Percentiles rank a stretch among this genome's conserved stretches.
Conservation (phyloP, 2,113 vertebrate genomes). For the Nematolebias whitei region DNA sequence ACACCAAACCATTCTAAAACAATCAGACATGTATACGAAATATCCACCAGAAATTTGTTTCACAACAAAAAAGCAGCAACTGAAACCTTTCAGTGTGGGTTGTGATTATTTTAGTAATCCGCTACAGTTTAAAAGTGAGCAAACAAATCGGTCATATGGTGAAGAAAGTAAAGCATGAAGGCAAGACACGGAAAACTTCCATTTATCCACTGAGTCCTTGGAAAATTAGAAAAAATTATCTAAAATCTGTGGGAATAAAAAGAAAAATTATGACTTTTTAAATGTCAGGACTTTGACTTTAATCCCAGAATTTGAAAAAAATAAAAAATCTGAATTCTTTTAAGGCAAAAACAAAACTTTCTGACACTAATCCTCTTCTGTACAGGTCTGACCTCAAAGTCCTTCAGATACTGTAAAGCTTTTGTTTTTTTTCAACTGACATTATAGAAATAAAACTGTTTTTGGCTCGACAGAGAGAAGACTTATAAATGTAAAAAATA, state of each 20-base stretch:
- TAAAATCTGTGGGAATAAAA: too few species aligned
- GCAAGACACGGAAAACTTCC: too few species aligned
- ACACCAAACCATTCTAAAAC: too few species aligned
- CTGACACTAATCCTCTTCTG: too few species aligned
- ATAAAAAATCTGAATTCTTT: too few species aligned
- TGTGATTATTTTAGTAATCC: not conserved
- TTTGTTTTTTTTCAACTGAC: conserved; percentile 16
- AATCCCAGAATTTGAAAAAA: too few species aligned
- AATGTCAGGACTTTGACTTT: too few species aligned
- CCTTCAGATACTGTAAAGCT: conserved; percentile 6
- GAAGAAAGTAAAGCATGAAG: conserved; percentile 6
- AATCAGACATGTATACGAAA: too few species aligned
- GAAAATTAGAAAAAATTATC: too few species aligned
- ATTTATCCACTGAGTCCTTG: too few species aligned
- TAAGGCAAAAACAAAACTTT: too few species aligned
- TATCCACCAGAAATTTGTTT: not conserved
- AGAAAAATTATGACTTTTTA: too few species aligned
- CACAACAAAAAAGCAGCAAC: not conserved
- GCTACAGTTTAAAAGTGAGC: not conserved
- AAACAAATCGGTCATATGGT: not conserved
- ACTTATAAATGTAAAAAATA: conserved; percentile 11
- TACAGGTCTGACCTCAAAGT: conserved; percentile 4
- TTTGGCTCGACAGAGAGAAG: conserved; percentile 16
- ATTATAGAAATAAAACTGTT: conserved; percentile 1
- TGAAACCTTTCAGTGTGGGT: not conserved